Evolutionary conservation across 2,797 vertebrate genomes (phyloP).

Genomic region (Gastrophryne carolinensis): DNA sequence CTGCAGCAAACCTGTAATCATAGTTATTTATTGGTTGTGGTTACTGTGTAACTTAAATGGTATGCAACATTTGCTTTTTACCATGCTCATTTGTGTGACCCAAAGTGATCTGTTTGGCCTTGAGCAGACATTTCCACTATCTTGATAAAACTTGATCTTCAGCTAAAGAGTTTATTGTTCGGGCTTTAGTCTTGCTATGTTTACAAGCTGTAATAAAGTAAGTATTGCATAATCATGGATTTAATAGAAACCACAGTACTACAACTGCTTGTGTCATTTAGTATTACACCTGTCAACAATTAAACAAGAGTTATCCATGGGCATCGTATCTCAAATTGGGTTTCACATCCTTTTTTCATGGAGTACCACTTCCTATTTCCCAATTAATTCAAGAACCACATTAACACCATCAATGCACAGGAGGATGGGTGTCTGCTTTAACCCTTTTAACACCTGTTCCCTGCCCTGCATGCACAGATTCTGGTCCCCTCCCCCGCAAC

Average conservation of each 20-base stretch:
- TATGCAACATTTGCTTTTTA: constrained; percentile 19
- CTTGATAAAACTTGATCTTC: background rate
- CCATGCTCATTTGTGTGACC: constrained; percentile 2
- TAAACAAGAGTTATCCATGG: background rate
- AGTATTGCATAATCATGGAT: background rate
- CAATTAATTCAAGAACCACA: no score
- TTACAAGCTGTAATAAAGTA: background rate
- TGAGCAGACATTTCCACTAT: constrained; percentile 3
- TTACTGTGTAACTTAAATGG: constrained; percentile 50
- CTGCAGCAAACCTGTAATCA: background rate
- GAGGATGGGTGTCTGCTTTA: no score
- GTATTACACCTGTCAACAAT: background rate
- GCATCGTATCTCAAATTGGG: no score
- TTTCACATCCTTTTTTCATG: no score
- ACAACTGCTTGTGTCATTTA: background rate
- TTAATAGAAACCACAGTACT: background rate
- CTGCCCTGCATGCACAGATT: no score
- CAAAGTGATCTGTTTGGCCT: constrained; percentile 26
- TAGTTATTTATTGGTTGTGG: constrained; percentile 27
- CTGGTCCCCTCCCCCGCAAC: no score
- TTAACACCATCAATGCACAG: no score
- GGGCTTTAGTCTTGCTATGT: background rate
- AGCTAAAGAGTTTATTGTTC: background rate
- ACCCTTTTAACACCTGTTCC: no score
- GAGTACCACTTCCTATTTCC: no score